Evolutionary conservation across 1,140 invertebrate genomes (phyloP), one percentile per base, ranked within the genome.

Genomic region (Tetramorium simillimum): DNA sequence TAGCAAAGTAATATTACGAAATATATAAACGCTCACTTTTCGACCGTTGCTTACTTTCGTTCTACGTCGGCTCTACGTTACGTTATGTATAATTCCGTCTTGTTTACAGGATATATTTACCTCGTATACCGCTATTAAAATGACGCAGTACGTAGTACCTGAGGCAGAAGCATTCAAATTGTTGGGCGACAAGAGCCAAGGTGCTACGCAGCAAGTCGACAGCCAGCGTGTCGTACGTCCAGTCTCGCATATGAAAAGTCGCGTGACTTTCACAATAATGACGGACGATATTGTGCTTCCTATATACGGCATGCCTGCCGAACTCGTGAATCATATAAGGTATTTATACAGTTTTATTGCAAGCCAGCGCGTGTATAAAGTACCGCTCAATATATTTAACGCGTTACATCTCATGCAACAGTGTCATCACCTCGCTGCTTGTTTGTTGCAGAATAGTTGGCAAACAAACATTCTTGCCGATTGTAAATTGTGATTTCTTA

Each of bases 401-500:
- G 28, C 28, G 2, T 33, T 33, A 33, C 28, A 1, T 2, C 28
- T 33, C 28, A 2, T 33, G 28, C 28, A 33, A 33, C 2, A 2
- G 28, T 33, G 28, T 33, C 28, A 33, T 33, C n/a, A n/a, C 1
- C 18, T 62, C 24, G 77, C 77, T 70, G 77, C 77, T 70, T 70
- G 58, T 89, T 87, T 87, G 0, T 95, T 95, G 90, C 91, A 97
- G 97, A 88, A 92, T 97, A 21, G 96, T 97, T 88, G 94, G 95
- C 49, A 96, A 96, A 60, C 95, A 95, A 33, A 96, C 97, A 93
- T 98, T 98, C 93, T 95, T 99, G 87, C 98, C 98, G 33, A 97
- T 99, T 86, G 92, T 99, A 0, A 97, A 97, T 88, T 97, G 98
- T 86, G 98, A 99, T 95, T 97, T 97, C 88, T 95, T 99, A 1